Percentiles rank a stretch among this genome's conserved stretches.
Conservation (phyloP, 1,140 invertebrate species). For the Caenorhabditis tropicalis region DNA sequence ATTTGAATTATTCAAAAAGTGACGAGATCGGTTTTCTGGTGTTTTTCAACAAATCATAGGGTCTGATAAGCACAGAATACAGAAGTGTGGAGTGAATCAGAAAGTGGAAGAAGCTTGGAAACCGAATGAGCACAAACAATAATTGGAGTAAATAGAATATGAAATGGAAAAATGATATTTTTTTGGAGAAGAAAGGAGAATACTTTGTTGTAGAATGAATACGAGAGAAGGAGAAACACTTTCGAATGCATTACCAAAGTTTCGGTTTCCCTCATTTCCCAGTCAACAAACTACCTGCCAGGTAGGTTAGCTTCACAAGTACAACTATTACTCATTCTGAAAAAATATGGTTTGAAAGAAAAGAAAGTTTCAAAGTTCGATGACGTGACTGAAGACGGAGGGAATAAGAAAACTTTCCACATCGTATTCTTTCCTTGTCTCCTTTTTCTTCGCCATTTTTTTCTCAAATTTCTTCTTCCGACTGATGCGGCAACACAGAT, state of each 20-base stretch:
- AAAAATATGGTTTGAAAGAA: not conserved
- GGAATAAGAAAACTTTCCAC: not conserved
- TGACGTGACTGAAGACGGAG: slow-evolving; percentile 24
- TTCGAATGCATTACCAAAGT: slow-evolving; percentile 14
- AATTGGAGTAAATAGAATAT: not conserved
- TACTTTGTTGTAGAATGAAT: not conserved
- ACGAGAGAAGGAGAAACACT: not conserved
- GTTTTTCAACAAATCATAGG: not conserved
- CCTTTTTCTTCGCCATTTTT: not conserved
- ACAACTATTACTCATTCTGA: not conserved
- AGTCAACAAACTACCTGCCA: not conserved
- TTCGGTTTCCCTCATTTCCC: not conserved
- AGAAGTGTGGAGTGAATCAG: not conserved
- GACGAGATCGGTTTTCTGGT: not conserved
- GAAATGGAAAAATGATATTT: slow-evolving; percentile 18
- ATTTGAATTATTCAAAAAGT: not conserved
- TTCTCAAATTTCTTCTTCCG: slow-evolving; percentile 42
- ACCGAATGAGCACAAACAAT: not conserved
- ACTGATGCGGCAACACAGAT: slow-evolving; percentile 33
- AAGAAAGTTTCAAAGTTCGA: slow-evolving; percentile 24
- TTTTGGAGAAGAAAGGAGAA: not conserved
- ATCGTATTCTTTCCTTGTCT: slow-evolving; percentile 31
- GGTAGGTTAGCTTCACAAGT: not conserved
- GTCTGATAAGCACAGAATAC: not conserved
- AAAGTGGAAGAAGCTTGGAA: too few species aligned